These are phyloP conservation scores for Aegithalos caudatus DNA, from an alignment of 2,113 vertebrate genomes.

Conservation along the genomic window DNA sequence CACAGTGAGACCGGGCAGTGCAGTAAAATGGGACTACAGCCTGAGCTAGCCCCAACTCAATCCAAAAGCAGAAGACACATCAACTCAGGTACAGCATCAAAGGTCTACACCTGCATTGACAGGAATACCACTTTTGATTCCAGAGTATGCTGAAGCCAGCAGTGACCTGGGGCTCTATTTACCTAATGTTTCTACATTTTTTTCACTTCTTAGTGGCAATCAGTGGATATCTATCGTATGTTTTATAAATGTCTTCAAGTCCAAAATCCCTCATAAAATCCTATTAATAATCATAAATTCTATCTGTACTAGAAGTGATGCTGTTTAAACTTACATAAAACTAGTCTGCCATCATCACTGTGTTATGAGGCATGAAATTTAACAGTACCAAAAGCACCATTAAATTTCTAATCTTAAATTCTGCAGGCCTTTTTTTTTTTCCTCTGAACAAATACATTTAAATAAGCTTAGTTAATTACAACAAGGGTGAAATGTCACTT, in stretches of 20 bases:
- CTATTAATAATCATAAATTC: not conserved
- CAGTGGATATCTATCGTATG: not conserved
- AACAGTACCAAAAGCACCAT: not conserved
- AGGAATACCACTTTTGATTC: not conserved
- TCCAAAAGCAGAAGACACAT: not conserved
- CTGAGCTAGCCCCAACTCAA: not conserved
- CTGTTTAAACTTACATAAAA: not conserved
- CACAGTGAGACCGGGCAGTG: not conserved
- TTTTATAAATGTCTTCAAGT: not conserved
- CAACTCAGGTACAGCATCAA: not conserved
- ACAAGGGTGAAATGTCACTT: not conserved
- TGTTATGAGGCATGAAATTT: not conserved
- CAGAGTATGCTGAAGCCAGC: not conserved
- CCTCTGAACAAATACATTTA: not conserved
- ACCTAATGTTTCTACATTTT: not conserved
- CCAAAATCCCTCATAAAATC: not conserved
- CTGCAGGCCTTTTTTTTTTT: not conserved
- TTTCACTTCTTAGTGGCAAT: not conserved
- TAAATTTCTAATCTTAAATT: not conserved
- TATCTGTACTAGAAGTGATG: not conserved
- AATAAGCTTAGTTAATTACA: not conserved
- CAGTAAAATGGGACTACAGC: not conserved
- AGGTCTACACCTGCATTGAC: not conserved
- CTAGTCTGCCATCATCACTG: not conserved
- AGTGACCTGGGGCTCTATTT: not conserved